Percentiles rank a stretch among this genome's conserved stretches.
phyloP scores from a whole-genome alignment of 2,113 vertebrate species.

The Tragelaphus imberbis region DNA sequence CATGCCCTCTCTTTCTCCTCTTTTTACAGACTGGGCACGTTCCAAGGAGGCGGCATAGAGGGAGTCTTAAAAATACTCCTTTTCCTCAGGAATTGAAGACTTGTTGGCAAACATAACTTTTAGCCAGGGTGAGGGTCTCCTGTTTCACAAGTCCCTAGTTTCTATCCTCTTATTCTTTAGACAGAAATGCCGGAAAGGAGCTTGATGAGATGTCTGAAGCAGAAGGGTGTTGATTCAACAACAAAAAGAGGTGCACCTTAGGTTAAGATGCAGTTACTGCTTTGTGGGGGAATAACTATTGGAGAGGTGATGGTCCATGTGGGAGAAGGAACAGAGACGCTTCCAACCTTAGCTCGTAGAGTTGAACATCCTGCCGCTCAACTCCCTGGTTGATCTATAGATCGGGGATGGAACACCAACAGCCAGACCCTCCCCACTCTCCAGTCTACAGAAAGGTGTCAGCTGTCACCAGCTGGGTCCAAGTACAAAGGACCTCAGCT shows the following conservation, averaged over 20 bases:
- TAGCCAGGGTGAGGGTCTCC: not conserved
- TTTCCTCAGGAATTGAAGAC: not conserved
- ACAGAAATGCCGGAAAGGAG: not conserved
- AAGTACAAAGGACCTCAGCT: not conserved
- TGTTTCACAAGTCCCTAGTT: not conserved
- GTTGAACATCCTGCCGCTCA: not conserved
- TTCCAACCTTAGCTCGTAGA: not conserved
- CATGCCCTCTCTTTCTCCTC: not conserved
- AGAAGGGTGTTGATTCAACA: not conserved
- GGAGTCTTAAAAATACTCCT: not conserved
- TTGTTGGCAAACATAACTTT: constrained; percentile 6
- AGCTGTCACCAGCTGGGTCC: not conserved
- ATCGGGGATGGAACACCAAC: not conserved
- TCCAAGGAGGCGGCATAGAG: not conserved
- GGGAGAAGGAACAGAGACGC: not conserved
- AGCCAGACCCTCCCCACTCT: not conserved
- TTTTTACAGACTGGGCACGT: not conserved
- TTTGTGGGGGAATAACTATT: not conserved
- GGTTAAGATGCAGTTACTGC: not conserved
- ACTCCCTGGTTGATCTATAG: not conserved
- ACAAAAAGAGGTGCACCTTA: not conserved
- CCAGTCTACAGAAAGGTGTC: not conserved
- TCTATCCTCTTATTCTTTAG: not conserved
- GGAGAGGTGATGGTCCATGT: not conserved
- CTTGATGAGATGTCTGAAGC: not conserved